Evolutionary conservation across 2,888 invertebrate genomes (phyloP), one percentile per base, ranked within the genome.

Genomic region (Parnassius mnemosyne): DNA sequence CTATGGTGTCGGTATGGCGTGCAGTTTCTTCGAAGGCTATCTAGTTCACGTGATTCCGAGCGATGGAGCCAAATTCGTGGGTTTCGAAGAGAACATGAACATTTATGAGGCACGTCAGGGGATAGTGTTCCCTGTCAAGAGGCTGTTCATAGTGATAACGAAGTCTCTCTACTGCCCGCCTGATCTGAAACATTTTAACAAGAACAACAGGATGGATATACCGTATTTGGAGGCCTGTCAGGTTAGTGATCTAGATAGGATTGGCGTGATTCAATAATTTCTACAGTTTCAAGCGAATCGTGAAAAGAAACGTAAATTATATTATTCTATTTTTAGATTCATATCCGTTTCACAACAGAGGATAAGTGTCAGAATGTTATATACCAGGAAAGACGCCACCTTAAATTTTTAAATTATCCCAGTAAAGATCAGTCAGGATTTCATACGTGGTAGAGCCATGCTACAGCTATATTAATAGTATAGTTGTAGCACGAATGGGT

Each of bases 1-100:
- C 69, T 94, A 94, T 70, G 95, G 94, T 0, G 89, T 92, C 0
- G 93, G 93, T 5, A 94, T 95, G 94, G 95, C 95, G 0, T 92
- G 93, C 64, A 93, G 91, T 46, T 94, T 91, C 79, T 94, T 92
- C 71, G 92, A 94, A 67, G 95, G 95, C 0, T 95, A 94, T 72
- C 80, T 95, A 1, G 82, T 82, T 9, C 85, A 94, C 50, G 80
- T 94, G 25, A 76, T 95, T 20, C 93, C 93, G 1, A 83, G 80
- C 46, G 87, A 90, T 58, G 90, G 89, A 2, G 74, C 75, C 3
- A 69, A 63, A 75, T 82, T 79, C 67, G 77, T 78, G 1, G 87
- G 89, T 3, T 81, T 89, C 66, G 77, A 75, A 44, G 81, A 80
- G 57, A 85, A 83, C 70, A 81, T 86, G 42, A 62, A 66, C 2